A percentile compares a stretch with the other conserved stretches of the same genome.
phyloP scores from a whole-genome alignment of 1,140 invertebrate species.

The Atta texana region DNA sequence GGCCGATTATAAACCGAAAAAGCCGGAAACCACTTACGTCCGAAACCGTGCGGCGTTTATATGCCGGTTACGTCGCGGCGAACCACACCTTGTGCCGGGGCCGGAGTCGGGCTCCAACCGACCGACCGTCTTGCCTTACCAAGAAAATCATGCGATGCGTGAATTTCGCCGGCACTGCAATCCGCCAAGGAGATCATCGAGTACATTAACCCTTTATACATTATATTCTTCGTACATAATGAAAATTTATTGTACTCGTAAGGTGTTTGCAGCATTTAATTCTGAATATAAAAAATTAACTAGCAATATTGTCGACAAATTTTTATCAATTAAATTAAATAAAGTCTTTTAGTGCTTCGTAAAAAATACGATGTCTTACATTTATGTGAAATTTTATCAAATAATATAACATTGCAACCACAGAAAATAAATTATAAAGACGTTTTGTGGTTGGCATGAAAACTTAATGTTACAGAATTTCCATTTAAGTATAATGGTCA shows the following conservation, averaged over 20 bases:
- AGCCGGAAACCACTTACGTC: constrained; percentile 85
- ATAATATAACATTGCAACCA: neutral
- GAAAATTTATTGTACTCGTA: constrained; percentile 13
- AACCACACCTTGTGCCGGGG: constrained; percentile 74
- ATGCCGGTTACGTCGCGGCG: constrained; percentile 73
- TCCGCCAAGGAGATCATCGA: neutral
- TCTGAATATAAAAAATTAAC: neutral
- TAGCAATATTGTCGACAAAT: neutral
- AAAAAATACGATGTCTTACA: neutral
- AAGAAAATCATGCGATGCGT: constrained; percentile 54
- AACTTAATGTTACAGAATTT: neutral
- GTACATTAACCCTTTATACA: constrained; percentile 22
- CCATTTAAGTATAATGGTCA: neutral
- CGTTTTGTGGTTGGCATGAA: neutral
- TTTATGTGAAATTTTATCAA: neutral
- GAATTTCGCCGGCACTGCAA: constrained; percentile 42
- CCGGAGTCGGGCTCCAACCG: constrained; percentile 51
- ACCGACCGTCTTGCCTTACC: constrained; percentile 59
- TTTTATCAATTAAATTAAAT: neutral
- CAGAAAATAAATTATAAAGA: neutral
- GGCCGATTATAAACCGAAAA: constrained; percentile 85
- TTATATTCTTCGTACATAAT: neutral
- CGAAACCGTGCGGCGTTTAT: constrained; percentile 77
- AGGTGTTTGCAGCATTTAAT: neutral
- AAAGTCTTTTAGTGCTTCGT: neutral